Base-by-base conservation (phyloP, 2,797 vertebrate genomes). In the Argyrosomus regius region DNA sequence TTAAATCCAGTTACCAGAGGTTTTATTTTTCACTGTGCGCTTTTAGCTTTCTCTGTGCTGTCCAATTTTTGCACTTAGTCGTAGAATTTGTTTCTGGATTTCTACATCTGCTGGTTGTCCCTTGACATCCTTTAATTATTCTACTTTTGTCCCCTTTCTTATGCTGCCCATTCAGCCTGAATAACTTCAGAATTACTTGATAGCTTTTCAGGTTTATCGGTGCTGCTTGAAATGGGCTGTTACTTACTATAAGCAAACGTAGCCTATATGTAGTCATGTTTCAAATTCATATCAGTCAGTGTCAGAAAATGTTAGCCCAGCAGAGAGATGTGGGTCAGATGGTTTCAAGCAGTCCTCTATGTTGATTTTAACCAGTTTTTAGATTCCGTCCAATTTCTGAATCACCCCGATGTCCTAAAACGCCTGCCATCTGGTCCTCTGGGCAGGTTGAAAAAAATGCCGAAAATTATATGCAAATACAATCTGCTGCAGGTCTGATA, bases 71-170 rank as follows among this genome's bases (percentile, higher is more conserved):
- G 2, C 6, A 8, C 9, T 35, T 20, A 61, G 12, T 49, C 3
- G 10, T 4, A 59, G 28, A 54, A 11, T 65, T 60, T 73, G 9
- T 17, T 20, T 76, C 20, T 62, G 14, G 17, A 64, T 74, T 70
- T 85, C 24, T 67, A 0, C 20, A 52, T 75, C 45, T 54, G 2
- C 12, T 18, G 3, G 26, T 78, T 70, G 22, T 52, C n/a, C 17
- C 26, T 14, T 26, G 41, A 69, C 20, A 26, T 48, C 45, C n/a
- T 46, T 50, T 78, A 63, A 85, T 74, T 77, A 59, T 59, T 68
- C 17, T 50, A 6, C 12, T 63, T 61, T 53, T 71, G 31, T 35
- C 31, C 13, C 14, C 61, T 62, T 62, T 66, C 13, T 20, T 26
- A 18, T 53, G 13, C 14, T 43, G 46, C 28, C 24, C 12, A 60